These are phyloP conservation scores for Gasteruption jaculator DNA, from an alignment of 2,888 invertebrate species.

Conservation along the genomic window DNA sequence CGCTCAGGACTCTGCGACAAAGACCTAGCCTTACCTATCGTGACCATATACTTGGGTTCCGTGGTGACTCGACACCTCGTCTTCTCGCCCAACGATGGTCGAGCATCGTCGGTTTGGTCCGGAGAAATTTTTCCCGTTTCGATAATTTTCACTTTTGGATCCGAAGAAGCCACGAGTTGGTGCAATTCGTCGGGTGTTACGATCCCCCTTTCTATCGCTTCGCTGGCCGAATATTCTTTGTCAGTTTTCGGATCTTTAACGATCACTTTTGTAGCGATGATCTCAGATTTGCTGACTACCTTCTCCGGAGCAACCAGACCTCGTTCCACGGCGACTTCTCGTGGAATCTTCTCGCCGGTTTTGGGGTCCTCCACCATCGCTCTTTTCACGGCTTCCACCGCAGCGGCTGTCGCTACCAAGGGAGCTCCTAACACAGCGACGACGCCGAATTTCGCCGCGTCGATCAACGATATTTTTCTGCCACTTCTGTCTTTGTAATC, in stretches of 20 bases:
- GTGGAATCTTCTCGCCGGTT: slow-evolving; percentile 74
- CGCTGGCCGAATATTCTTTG: slow-evolving; percentile 58
- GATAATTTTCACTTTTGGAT: slow-evolving; percentile 17
- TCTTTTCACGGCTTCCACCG: slow-evolving; percentile 61
- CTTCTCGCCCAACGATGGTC: slow-evolving; percentile 57
- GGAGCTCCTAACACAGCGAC: slow-evolving; percentile 73
- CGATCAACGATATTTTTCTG: slow-evolving; percentile 63
- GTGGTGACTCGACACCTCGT: slow-evolving; percentile 57
- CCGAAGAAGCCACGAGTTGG: slow-evolving; percentile 28
- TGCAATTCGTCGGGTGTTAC: slow-evolving; percentile 54
- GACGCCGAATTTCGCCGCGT: slow-evolving; percentile 76
- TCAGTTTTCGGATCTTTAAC: slow-evolving; percentile 50
- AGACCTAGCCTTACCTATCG: slow-evolving; percentile 60
- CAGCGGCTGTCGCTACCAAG: slow-evolving; percentile 66
- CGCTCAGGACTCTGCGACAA: slow-evolving; percentile 57
- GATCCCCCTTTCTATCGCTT: slow-evolving; percentile 58
- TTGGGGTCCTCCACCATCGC: slow-evolving; percentile 73
- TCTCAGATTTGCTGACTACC: slow-evolving; percentile 22
- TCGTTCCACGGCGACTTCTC: slow-evolving; percentile 75
- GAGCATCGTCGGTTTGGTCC: slow-evolving; percentile 40
- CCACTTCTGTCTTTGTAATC: slow-evolving; percentile 66
- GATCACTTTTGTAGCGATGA: slow-evolving; percentile 22
- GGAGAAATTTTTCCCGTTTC: slow-evolving; percentile 26
- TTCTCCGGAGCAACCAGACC: slow-evolving; percentile 59
- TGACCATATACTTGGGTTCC: slow-evolving; percentile 66